Evolutionary conservation across 2,888 invertebrate genomes (phyloP).

Genomic region (Axea sp.): DNA sequence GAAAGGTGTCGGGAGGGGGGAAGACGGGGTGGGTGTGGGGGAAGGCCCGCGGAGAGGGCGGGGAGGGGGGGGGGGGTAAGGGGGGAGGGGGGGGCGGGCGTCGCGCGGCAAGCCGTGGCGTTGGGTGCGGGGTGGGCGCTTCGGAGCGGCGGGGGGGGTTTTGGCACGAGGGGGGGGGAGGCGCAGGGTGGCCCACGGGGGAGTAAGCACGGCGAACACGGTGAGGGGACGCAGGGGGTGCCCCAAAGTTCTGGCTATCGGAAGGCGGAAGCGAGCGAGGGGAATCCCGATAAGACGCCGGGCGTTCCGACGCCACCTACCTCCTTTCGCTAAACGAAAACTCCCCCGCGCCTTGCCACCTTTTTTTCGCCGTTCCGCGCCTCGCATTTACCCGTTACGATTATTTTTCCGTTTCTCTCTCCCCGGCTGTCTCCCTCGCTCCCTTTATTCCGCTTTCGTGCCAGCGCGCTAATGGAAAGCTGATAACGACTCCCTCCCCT

Average conservation of each 20-base stretch:
- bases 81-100: constrained; percentile 67
- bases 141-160: constrained; percentile 76
- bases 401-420: constrained; percentile 26
- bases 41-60: constrained; percentile 47
- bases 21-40: constrained; percentile 46
- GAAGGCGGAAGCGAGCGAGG: constrained; percentile 64
- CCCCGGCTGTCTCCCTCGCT: constrained; percentile 12
- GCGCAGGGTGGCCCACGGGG: constrained; percentile 54
- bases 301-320: constrained; percentile 65
- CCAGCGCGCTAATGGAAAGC: constrained; percentile 56
- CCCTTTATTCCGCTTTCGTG: constrained; percentile 53
- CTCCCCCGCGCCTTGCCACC: constrained; percentile 54
- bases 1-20: constrained; percentile 48
- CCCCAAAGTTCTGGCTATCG: constrained; percentile 57
- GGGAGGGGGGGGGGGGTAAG: constrained; percentile 53
- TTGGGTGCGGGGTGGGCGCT: constrained; percentile 78
- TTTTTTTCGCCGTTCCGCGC: constrained; percentile 26
- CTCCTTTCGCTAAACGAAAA: constrained; percentile 66
- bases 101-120: constrained; percentile 76
- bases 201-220: constrained; percentile 33
- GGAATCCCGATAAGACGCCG: constrained; percentile 78
- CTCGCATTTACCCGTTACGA: constrained; percentile 52
- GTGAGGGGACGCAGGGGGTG: constrained; percentile 30
- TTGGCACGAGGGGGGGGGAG: no score
- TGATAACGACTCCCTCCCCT: constrained; percentile 36